Base-by-base conservation (phyloP, 2,113 vertebrate genomes). In the Dromiciops gliroides region DNA sequence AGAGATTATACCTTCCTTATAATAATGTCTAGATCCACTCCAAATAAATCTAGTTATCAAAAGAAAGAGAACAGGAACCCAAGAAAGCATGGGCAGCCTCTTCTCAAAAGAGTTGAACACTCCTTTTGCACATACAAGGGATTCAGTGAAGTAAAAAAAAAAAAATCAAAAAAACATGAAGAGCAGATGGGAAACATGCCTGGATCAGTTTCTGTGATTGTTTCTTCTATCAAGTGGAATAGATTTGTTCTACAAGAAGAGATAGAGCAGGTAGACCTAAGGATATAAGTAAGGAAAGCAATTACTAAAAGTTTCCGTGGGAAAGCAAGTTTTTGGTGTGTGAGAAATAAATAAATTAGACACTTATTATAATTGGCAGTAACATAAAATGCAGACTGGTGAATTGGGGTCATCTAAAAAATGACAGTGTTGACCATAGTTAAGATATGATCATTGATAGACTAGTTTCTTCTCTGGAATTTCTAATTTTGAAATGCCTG, bases 121-220 rank as follows among this genome's bases (percentile, higher is more conserved):
- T 92, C 3, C 26, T 92, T 92, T 94, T 93, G 89, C 93, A 95
- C 91, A 8, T 26, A 24, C n/a, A 91, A 91, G 22, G 91, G n/a
- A 51, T 91, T 83, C 25, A 2, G 47, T 67, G 37, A 83, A 93
- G 28, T 67, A 25, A 14, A 12, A 53, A 92, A 92, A 25, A 8
- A 49, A 96, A 93, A 92, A 11, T 96, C 22, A 94, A 49, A 88
- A 60, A 83, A 94, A 95, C 50, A 91, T 19, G 88, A 92, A 91
- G 12, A 96, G 48, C 49, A 89, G 47, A 44, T 1, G 0, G 49
- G 26, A 93, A 94, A 93, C 48, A 51, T 93, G 3, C 83, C 51
- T 12, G 48, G 7, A 60, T 48, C 89, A 52, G 53, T 44, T 14
- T 92, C 37, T 92, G 31, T 37, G 89, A 93, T 89, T 26, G 95